Evolutionary conservation across 2,888 invertebrate species (phyloP), one percentile per base, ranked within the genome.

Genomic region (Xanthia togata): DNA sequence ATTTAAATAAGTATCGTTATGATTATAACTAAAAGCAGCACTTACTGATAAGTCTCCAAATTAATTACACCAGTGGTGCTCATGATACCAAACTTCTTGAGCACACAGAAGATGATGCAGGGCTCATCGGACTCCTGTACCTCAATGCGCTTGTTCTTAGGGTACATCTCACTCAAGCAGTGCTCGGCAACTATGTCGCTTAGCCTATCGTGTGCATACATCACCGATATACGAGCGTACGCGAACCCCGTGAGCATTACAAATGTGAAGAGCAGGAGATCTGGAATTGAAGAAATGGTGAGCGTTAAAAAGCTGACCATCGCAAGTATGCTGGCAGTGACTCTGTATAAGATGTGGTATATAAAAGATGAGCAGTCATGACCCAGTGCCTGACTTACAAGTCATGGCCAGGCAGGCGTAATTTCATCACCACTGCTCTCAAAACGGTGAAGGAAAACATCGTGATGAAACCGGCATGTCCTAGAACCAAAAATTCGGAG

Each of bases 71-170:
- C 96, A 74, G 78, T 92, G 0, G 88, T 9, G 35, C 90, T 94
- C 92, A 96, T 96, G 70, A 96, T 96, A 5, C 95, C 95, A 17
- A 96, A 92, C 84, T 96, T 95, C 89, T 91, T 96, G 44, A 96
- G 88, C 0, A 96, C 96, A 76, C 96, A 96, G 87, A 93, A 96
- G 76, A 96, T 95, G 81, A 96, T 95, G 85, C 96, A 96, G 0
- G 95, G 88, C 72, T 94, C 96, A 44, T 96, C 96, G 0, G 96
- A 95, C 81, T 95, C 95, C 76, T 95, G 94, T 38, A 96, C 83
- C 3, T 95, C 93, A 3, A 94, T 79, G 26, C 88, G 90, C 64
- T 92, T 94, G 35, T 89, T 88, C 75, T 91, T 94, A 0, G 96
- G 95, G 75, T 91, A 96, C 96, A 96, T 96, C 75, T 96, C 96